These are phyloP conservation scores for Aphidius ervi DNA, from an alignment of 1,140 invertebrate species.

Conservation along the genomic window DNA sequence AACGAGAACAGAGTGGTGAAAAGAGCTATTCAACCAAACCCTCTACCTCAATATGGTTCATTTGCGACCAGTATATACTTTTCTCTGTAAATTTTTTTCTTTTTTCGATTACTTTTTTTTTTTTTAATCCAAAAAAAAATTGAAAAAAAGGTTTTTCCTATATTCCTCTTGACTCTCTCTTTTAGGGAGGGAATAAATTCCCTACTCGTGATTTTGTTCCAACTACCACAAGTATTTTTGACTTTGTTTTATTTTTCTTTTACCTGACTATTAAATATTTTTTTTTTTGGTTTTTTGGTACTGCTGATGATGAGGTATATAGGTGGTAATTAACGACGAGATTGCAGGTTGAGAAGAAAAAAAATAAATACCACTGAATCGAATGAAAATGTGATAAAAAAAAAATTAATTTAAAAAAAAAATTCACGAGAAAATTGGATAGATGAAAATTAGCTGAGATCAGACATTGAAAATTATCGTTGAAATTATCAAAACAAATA, in stretches of 20 bases:
- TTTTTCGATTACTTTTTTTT: not conserved
- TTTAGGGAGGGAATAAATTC: too few relatives aligned
- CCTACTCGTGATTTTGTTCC: not conserved
- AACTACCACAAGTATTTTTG: not conserved
- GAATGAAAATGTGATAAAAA: not conserved
- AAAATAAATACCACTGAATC: not conserved
- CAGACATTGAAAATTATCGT: too few relatives aligned
- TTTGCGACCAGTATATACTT: constrained; percentile 14
- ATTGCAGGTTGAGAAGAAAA: not conserved
- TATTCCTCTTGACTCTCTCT: not conserved
- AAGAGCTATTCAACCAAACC: constrained; percentile 16
- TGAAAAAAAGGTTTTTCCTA: not conserved
- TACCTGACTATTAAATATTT: not conserved
- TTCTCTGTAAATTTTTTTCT: not conserved
- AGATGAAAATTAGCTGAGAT: too few relatives aligned
- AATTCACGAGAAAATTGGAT: too few relatives aligned
- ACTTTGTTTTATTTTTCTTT: not conserved
- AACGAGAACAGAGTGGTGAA: constrained; percentile 16
- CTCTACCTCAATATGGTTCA: constrained; percentile 15
- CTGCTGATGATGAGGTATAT: not conserved
- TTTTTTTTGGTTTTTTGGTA: constrained; percentile 2
- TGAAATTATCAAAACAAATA: too few relatives aligned
- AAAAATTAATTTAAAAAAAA: too few relatives aligned
- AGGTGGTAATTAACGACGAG: not conserved
- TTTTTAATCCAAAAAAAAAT: constrained; percentile 6